Percentiles rank a stretch among this genome's conserved stretches.
Conservation (phyloP, 2,888 invertebrate species). For the Pherbina coryleti region DNA sequence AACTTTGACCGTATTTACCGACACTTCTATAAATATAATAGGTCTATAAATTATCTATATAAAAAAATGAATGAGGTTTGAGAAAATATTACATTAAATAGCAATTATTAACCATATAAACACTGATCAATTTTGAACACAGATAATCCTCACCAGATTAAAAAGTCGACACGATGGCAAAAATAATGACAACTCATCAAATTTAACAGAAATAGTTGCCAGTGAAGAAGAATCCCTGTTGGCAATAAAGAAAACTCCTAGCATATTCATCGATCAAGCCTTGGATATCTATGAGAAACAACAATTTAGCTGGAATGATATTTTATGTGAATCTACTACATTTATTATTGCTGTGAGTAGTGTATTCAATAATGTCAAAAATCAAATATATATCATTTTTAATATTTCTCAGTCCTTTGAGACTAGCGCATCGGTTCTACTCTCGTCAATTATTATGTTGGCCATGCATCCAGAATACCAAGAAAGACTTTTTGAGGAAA, state of each 20-base stretch:
- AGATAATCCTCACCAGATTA: neutral
- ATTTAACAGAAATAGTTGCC: neutral
- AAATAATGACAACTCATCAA: neutral
- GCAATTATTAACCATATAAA: neutral
- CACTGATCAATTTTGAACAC: neutral
- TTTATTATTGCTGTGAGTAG: slow-evolving; percentile 50
- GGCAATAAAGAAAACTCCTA: slow-evolving; percentile 44
- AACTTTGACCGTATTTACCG: neutral
- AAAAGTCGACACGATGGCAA: neutral
- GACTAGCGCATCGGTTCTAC: slow-evolving; percentile 48
- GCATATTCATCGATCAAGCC: slow-evolving; percentile 52
- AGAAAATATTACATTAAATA: neutral
- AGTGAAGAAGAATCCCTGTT: neutral
- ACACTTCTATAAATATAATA: neutral
- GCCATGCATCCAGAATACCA: slow-evolving; percentile 49
- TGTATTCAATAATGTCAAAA: neutral
- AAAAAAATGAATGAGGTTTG: neutral
- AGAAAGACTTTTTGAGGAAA: slow-evolving; percentile 48
- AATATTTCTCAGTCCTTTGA: slow-evolving; percentile 46
- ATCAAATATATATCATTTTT: neutral
- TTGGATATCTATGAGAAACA: slow-evolving; percentile 45
- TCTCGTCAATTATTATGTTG: slow-evolving; percentile 47
- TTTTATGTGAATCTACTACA: slow-evolving; percentile 49
- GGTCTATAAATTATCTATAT: too few species aligned
- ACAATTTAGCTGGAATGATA: slow-evolving; percentile 47